phyloP scores from a whole-genome alignment of 1,140 invertebrate species.

The Ctenoplectra terminalis region DNA sequence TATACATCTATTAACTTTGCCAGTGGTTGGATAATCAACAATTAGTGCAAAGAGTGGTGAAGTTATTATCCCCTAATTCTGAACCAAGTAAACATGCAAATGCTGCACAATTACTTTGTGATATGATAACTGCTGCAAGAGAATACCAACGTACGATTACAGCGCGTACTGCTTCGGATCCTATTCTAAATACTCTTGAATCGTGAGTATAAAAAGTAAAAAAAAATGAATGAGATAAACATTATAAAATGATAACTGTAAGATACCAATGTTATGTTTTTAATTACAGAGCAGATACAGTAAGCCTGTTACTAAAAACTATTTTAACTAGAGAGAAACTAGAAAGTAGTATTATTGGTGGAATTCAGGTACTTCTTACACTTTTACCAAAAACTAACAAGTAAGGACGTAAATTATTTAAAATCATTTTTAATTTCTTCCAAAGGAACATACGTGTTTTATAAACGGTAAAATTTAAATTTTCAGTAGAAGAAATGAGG shows the following conservation, averaged over 20 bases:
- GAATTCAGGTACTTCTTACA: slow-evolving; percentile 90
- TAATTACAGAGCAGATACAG: slow-evolving; percentile 85
- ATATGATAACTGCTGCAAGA: slow-evolving; percentile 89
- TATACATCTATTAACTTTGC: slow-evolving; percentile 55
- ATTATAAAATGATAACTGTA: background rate
- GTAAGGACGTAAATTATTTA: slow-evolving; percentile 69
- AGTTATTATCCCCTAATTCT: slow-evolving; percentile 89
- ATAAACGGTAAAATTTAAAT: slow-evolving; percentile 15
- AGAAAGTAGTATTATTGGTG: slow-evolving; percentile 91
- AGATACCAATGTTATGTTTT: slow-evolving; percentile 55
- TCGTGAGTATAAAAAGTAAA: slow-evolving; percentile 84
- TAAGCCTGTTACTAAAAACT: slow-evolving; percentile 87
- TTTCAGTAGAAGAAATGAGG: slow-evolving; percentile 52
- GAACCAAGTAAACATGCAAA: slow-evolving; percentile 91
- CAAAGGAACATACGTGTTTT: background rate
- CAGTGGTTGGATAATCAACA: slow-evolving; percentile 96
- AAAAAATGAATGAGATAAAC: background rate
- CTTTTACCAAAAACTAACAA: slow-evolving; percentile 85
- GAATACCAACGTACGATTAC: slow-evolving; percentile 85
- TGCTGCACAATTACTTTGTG: slow-evolving; percentile 91
- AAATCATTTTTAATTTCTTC: background rate
- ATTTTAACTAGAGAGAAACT: slow-evolving; percentile 87
- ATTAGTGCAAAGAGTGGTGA: slow-evolving; percentile 92
- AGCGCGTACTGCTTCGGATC: slow-evolving; percentile 86
- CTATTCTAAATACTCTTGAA: slow-evolving; percentile 88